Evolutionary conservation across 2,888 invertebrate genomes (phyloP), one percentile per base, ranked within the genome.

Genomic region (Miltochrista miniata): DNA sequence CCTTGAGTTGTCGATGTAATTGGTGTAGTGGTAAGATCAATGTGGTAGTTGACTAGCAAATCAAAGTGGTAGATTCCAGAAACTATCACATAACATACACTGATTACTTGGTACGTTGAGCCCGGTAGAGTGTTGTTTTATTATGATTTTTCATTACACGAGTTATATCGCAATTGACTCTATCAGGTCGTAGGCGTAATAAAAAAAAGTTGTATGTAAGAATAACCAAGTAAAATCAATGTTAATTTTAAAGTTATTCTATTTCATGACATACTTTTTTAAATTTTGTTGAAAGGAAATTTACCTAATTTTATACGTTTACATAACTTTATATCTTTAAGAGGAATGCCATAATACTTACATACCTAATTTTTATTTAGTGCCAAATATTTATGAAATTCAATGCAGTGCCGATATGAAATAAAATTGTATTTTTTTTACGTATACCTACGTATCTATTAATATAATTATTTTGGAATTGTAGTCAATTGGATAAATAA

Each of bases 301-400:
- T 36, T 14, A 13, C 36, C 36, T 36, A 36, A 24, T 51, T 39
- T 50, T 37, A 33, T 24, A 48, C 43, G 48, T 48, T 48, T 8
- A 47, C 33, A 3, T 36, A 39, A 15, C 45, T 39, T 46, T 54
- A 35, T 35, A 45, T 39, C 30, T 45, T 45, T 48, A 55, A 61
- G 44, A 47, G 15, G 18, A 42, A 57, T 34, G 53, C 55, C 51
- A 56, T 58, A 37, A 42, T 47, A 24, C 18, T 24, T 24, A 24
- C 2, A 24, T 24, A 24, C n/a, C n/a, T n/a, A n/a, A 15, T 42
- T 59, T 57, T 54, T 50, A 48, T 51, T 51, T 48, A 38, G 56
- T 66, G 66, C 66, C 63, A 66, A 64, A 43, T 43, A 48, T 29
- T 39, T 39, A 12, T 47, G 14, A n/a, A 29, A 24, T 13, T 2